phyloP scores from a whole-genome alignment of 2,113 vertebrate species.

The Tragelaphus buxtoni region DNA sequence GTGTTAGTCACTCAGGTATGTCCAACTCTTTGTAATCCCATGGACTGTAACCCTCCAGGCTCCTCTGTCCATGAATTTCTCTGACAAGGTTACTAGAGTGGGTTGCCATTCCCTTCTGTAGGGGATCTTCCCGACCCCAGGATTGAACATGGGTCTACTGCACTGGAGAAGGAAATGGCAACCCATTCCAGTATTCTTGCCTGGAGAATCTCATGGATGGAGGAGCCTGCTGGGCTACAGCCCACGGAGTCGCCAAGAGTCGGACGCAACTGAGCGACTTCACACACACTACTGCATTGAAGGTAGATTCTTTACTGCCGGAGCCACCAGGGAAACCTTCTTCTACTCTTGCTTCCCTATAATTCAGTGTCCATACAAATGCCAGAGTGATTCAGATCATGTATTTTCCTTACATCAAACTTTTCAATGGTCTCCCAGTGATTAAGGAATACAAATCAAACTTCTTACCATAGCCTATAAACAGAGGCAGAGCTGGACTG shows the following conservation, averaged over 20 bases:
- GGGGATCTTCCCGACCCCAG: not conserved
- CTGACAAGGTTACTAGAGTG: not conserved
- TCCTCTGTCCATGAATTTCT: not conserved
- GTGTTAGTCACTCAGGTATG: not conserved
- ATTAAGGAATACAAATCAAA: not conserved
- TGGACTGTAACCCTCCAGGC: not conserved
- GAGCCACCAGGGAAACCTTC: not conserved
- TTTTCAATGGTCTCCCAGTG: not conserved
- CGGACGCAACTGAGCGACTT: too few relatives aligned
- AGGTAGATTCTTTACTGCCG: not conserved
- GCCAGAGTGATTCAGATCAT: not conserved
- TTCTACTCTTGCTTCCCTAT: not conserved
- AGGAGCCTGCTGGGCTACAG: too few relatives aligned
- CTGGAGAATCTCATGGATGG: too few relatives aligned
- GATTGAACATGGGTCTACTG: not conserved
- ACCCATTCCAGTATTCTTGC: too few relatives aligned
- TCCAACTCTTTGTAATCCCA: not conserved
- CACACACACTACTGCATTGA: not conserved
- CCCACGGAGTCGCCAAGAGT: too few relatives aligned
- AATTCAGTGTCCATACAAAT: not conserved
- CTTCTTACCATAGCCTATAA: not conserved
- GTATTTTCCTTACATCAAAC: not conserved
- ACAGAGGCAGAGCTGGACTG: not conserved
- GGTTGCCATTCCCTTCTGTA: not conserved
- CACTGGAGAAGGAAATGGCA: not conserved